Conservation (phyloP, 2,113 vertebrate genomes). For the Peromyscus polionotus region DNA sequence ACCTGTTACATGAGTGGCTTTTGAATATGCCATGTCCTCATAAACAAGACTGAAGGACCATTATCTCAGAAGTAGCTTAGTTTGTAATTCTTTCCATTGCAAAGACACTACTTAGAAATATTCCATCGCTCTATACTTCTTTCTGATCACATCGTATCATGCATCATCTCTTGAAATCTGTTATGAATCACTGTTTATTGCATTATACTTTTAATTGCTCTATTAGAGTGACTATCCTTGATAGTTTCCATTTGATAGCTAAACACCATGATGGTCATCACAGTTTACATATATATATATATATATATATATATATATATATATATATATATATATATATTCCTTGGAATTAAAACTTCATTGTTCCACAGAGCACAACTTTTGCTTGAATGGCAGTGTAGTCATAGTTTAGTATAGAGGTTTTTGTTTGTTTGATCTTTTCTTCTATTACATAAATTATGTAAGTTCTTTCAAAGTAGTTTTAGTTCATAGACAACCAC, state of each 20-base stretch:
- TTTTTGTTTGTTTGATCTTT: not conserved
- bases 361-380: constrained; percentile 48
- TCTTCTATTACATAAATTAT: constrained; percentile 32
- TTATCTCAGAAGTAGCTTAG: not conserved
- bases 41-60: constrained; percentile 18
- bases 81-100: constrained; percentile 18
- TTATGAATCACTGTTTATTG: constrained; percentile 38
- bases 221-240: constrained; percentile 15
- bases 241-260: constrained; percentile 53
- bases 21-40: not conserved
- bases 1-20: not conserved
- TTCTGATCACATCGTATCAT: constrained; percentile 15
- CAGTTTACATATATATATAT: not conserved
- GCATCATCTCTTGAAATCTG: constrained; percentile 8
- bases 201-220: constrained; percentile 31
- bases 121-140: not conserved
- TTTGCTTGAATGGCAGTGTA: constrained; percentile 47
- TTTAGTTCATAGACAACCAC: constrained; percentile 1
- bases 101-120: constrained; percentile 12
- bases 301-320: too few species aligned
- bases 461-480: not conserved
- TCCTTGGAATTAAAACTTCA: constrained; percentile 35
- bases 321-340: too few species aligned
- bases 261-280: constrained; percentile 37
- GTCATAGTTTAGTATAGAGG: constrained; percentile 19